phyloP scores from a whole-genome alignment of 2,797 vertebrate species.

The Aplochiton taeniatus region DNA sequence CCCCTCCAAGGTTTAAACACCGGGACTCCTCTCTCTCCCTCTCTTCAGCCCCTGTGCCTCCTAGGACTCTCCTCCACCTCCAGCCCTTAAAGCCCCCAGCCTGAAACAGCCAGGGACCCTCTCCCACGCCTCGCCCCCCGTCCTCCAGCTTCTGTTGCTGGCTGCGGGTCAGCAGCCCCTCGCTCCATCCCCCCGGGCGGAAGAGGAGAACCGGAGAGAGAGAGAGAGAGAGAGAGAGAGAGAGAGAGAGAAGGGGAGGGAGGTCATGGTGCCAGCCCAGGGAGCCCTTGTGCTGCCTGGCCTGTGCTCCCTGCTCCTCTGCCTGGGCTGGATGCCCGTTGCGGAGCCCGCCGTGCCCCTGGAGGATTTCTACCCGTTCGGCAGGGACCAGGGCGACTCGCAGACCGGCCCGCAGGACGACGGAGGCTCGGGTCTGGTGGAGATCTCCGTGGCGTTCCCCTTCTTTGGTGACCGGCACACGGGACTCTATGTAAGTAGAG shows the following conservation, averaged over 20 bases:
- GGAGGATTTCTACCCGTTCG: conserved; percentile 92
- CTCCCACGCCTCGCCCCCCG: too few relatives aligned
- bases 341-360: conserved; percentile 81
- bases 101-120: too few relatives aligned
- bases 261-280: conserved; percentile 79
- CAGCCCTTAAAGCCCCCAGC: too few relatives aligned
- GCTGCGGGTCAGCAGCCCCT: too few relatives aligned
- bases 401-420: conserved; percentile 91
- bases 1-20: too few relatives aligned
- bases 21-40: too few relatives aligned
- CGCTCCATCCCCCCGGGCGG: conserved; percentile 57
- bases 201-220: conserved; percentile 46
- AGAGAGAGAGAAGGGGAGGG: not conserved
- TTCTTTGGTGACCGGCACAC: conserved; percentile 93
- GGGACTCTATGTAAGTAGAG: conserved; percentile 92
- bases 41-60: too few relatives aligned
- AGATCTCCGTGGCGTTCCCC: conserved; percentile 87
- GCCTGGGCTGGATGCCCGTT: conserved; percentile 60
- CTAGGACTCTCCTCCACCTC: too few relatives aligned
- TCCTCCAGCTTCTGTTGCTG: too few relatives aligned
- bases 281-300: conserved; percentile 69
- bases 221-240: conserved; percentile 13
- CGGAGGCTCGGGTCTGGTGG: conserved; percentile 90
- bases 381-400: conserved; percentile 81
- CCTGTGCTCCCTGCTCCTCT: conserved; percentile 67